phyloP scores from a whole-genome alignment of 2,888 invertebrate species.

The Lithodes maja region DNA sequence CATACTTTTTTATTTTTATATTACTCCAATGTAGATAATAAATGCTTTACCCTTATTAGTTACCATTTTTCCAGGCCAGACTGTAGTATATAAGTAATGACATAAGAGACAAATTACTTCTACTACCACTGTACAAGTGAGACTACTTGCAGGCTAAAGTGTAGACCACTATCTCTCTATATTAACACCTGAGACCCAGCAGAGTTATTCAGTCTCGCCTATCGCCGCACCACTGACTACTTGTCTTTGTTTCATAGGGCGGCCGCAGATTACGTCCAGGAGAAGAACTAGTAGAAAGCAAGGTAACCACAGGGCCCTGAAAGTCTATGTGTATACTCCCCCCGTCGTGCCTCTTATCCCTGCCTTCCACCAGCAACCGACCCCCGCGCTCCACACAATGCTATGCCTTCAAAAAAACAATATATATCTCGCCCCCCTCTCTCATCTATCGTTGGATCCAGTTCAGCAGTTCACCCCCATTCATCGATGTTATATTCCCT shows the following conservation, averaged over 20 bases:
- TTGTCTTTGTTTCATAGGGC: constrained; percentile 22
- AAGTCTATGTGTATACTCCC: neutral
- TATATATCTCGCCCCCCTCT: neutral
- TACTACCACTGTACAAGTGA: no score
- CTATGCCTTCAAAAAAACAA: neutral
- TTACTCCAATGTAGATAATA: no score
- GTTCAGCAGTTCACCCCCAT: neutral
- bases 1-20: no score
- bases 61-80: no score
- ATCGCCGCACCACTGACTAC: neutral
- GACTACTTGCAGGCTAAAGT: no score
- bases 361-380: neutral
- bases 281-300: constrained; percentile 36
- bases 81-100: no score
- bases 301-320: constrained; percentile 27
- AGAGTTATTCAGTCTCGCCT: no score
- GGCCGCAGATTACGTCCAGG: constrained; percentile 39
- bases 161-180: no score
- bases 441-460: neutral
- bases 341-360: neutral
- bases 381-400: neutral
- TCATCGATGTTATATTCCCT: neutral
- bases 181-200: no score
- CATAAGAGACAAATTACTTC: no score
- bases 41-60: no score